phyloP scores from a whole-genome alignment of 2,888 invertebrate genomes.

The Lithophane socia region DNA sequence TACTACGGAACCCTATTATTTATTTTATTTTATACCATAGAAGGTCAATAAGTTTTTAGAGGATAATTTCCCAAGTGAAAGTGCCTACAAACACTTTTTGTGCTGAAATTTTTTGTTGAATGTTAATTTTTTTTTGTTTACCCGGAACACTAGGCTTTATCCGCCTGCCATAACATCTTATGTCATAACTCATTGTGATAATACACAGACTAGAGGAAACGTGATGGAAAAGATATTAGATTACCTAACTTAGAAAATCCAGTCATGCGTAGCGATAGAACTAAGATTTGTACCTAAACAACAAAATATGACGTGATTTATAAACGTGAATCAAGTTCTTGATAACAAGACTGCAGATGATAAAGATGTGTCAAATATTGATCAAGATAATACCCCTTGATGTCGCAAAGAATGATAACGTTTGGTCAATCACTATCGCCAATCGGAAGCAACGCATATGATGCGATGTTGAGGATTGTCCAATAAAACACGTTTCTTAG shows the following conservation, averaged over 20 bases:
- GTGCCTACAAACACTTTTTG: too few relatives aligned
- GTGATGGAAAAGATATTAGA: slow-evolving; percentile 8
- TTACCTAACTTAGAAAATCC: neutral
- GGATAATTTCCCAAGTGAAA: too few relatives aligned
- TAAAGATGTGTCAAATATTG: slow-evolving; percentile 28
- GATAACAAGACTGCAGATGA: slow-evolving; percentile 21
- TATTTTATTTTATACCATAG: too few relatives aligned
- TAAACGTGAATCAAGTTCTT: slow-evolving; percentile 3
- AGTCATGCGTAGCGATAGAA: neutral
- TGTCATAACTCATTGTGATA: too few relatives aligned
- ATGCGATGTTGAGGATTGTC: neutral
- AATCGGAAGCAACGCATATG: neutral
- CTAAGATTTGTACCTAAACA: neutral
- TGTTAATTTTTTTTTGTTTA: too few relatives aligned
- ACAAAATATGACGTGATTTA: neutral
- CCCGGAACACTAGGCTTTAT: too few relatives aligned
- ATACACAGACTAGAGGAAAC: neutral
- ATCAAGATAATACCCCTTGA: slow-evolving; percentile 28
- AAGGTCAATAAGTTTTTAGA: too few relatives aligned
- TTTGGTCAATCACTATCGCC: neutral
- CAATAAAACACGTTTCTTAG: neutral
- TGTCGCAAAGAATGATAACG: neutral
- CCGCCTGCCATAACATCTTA: too few relatives aligned
- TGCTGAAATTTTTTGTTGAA: too few relatives aligned
- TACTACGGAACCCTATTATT: too few relatives aligned